phyloP scores from a whole-genome alignment of 2,797 vertebrate genomes.

The Selene dorsalis region DNA sequence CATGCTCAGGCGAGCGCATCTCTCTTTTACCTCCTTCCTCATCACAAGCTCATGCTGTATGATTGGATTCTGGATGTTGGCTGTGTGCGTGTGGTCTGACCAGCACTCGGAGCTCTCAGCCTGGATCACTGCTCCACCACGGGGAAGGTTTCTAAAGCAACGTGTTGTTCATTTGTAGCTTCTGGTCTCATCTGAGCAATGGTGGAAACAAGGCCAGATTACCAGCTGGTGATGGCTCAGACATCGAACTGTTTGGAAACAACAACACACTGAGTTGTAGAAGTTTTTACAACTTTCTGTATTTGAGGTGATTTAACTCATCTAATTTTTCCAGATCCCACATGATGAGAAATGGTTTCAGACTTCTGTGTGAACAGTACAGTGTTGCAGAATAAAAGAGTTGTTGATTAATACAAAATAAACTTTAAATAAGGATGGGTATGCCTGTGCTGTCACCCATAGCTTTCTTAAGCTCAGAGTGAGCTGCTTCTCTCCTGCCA shows the following conservation, averaged over 20 bases:
- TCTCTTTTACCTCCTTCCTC: slow-evolving; percentile 54
- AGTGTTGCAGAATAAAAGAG: no score
- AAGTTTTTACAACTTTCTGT: not conserved
- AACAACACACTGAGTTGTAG: not conserved
- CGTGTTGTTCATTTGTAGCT: slow-evolving; percentile 20
- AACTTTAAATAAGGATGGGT: no score
- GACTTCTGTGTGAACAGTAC: no score
- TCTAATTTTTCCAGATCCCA: not conserved
- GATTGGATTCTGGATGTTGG: slow-evolving; percentile 43
- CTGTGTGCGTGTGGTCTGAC: slow-evolving; percentile 30
- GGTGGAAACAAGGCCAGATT: not conserved
- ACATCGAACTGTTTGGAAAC: not conserved
- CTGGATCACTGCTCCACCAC: slow-evolving; percentile 35
- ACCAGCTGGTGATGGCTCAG: not conserved
- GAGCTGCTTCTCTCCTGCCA: no score
- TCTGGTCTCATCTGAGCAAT: slow-evolving; percentile 41
- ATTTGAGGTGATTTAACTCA: not conserved
- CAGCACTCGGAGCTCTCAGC: slow-evolving; percentile 27
- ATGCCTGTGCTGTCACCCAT: no score
- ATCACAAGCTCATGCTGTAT: slow-evolving; percentile 14
- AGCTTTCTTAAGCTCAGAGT: no score
- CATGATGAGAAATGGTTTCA: no score
- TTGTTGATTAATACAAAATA: no score
- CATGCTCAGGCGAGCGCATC: slow-evolving; percentile 5
- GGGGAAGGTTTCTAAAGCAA: slow-evolving; percentile 40